Evolutionary conservation across 2,113 vertebrate genomes (phyloP), one percentile per base, ranked within the genome.

Genomic region (Cichladusa arquata): DNA sequence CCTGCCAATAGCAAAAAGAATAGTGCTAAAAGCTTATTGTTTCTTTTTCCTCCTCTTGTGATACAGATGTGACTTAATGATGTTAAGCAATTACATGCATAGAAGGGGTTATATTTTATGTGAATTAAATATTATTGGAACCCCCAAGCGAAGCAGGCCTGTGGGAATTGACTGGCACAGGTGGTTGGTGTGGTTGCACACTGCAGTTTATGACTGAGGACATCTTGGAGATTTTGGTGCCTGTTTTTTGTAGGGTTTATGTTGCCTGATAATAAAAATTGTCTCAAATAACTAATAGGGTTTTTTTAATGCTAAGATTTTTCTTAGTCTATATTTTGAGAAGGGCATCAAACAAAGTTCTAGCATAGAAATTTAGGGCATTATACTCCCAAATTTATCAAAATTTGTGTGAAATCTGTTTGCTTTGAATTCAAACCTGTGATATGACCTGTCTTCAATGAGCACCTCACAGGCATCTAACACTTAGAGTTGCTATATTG

Each of bases 41-140:
- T 81, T 91, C n/a, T 61, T 61, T 87, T 65, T 57, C 48, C 22
- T 51, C n/a, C 20, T 54, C n/a, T 82, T 82, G 69, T 67, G 78
- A 19, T 77, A 44, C 64, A 64, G 72, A 88, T 86, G 67, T 86
- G 64, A 87, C 76, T 66, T 85, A 85, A 92, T 50, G 47, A 50
- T 76, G 56, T 76, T 86, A 38, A 34, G 38, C 60, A 83, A n/a
- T 88, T 93, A 81, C 24, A 3, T 56, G 45, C 47, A 25, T 80
- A 71, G 45, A 50, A 93, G 65, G 74, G 85, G 81, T 91, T 96
- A 87, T 88, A 15, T 94, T 95, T 92, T 73, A 47, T 62, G 80
- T 62, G 65, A 96, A 95, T 47, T 47, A 90, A 81, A 66, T 88
- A 29, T 81, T 83, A 42, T 58, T 92, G 72, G 95, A 94, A 83